Conservation (phyloP, 2,888 invertebrate genomes). For the Prosapia bicincta region DNA sequence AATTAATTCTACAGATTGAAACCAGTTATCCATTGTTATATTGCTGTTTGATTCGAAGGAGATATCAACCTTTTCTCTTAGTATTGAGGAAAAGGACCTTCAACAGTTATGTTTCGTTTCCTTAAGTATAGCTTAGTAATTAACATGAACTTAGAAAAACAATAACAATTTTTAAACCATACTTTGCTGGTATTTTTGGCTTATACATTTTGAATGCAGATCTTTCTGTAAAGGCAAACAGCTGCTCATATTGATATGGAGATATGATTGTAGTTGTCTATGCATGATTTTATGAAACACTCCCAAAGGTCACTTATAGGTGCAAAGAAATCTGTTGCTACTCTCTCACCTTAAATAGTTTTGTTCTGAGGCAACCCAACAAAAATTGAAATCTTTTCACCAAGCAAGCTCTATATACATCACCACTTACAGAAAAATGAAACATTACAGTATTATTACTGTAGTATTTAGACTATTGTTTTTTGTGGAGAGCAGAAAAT, state of each 20-base stretch:
- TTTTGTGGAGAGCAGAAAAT: slow-evolving; percentile 15
- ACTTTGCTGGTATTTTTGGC: slow-evolving; percentile 6
- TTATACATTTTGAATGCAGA: slow-evolving; percentile 5
- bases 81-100: neutral
- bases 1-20: neutral
- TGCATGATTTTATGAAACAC: neutral
- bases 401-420: neutral
- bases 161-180: slow-evolving; percentile 15
- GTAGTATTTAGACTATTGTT: slow-evolving; percentile 2
- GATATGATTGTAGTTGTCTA: slow-evolving; percentile 7
- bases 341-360: neutral
- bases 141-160: slow-evolving; percentile 5
- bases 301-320: slow-evolving; percentile 9
- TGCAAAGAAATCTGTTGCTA: neutral
- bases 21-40: slow-evolving; percentile 9
- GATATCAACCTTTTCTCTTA: neutral
- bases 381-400: neutral
- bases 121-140: slow-evolving; percentile 8
- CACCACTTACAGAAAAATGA: slow-evolving; percentile 5
- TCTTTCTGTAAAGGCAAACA: slow-evolving; percentile 10
- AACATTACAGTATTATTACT: too few species aligned
- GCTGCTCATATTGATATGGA: slow-evolving; percentile 6
- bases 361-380: neutral
- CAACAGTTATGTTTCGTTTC: neutral
- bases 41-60: neutral